Base-by-base conservation (phyloP, 2,888 invertebrate species). In the Brenthis daphne region DNA sequence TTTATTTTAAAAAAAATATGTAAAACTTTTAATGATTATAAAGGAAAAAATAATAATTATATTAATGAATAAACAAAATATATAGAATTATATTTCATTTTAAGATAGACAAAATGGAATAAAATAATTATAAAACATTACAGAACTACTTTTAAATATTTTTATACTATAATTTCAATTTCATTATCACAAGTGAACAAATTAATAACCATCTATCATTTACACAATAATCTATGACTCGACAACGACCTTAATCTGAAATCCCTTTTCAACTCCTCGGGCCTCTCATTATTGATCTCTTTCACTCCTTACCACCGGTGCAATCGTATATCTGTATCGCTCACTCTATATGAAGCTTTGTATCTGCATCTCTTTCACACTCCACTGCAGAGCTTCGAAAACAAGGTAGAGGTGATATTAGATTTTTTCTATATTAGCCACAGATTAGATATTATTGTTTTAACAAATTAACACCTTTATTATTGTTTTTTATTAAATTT, bases 291-390 rank as follows among this genome's bases (percentile, higher is more conserved):
- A 92, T 92, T 90, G 92, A 92, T 92, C 92, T 92, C 92, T 92
- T 92, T 92, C 92, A 91, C 92, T 92, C 92, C 90, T 92, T 89
- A 90, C 92, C 90, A 92, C 92, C 92, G 92, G 91, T 92, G 92
- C 92, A 92, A 92, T 91, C 89, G 87, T 86, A 83, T 78, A 72
- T 65, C 78, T 76, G 71, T 85, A 87, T 77, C 85, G 73, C 77
- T 90, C 82, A 54, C 65, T 68, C 82, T 37, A 69, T 54, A 33
- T 67, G 73, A 74, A 76, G 72, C 74, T 77, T 65, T 72, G 78
- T 88, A 77, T 69, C 24, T 68, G 77, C 58, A 61, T 88, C 90
- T 76, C 85, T 68, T 75, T 90, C 83, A 64, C 86, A 80, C 91
- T 88, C 81, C 90, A 91, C 92, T 92, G 92, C 92, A 92, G 92